Conservation (phyloP, 2,888 invertebrate species). For the Calameuta idolon region DNA sequence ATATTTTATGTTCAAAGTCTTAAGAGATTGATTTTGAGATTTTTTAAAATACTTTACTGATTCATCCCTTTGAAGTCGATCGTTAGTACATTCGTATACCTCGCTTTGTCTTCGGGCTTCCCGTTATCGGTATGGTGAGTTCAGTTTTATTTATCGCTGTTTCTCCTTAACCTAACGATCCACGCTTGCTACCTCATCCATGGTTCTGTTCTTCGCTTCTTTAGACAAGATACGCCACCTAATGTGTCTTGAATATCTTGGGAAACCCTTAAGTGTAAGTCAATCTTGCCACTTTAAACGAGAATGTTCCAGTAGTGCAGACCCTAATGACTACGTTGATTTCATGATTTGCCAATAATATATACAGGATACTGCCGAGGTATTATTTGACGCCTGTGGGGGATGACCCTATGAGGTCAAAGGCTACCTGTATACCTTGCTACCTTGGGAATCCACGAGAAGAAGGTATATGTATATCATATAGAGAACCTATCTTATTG, state of each 20-base stretch:
- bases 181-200: slow-evolving; percentile 28
- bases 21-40: background rate
- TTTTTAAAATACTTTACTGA: background rate
- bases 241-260: slow-evolving; percentile 39
- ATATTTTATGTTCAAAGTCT: slow-evolving; percentile 19
- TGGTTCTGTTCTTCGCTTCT: slow-evolving; percentile 28
- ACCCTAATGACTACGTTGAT: background rate
- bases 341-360: slow-evolving; percentile 34
- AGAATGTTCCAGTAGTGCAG: background rate
- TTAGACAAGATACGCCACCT: slow-evolving; percentile 36
- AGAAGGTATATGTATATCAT: background rate
- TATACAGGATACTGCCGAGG: slow-evolving; percentile 9
- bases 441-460: background rate
- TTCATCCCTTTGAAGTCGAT: background rate
- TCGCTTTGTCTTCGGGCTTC: slow-evolving; percentile 18
- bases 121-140: background rate
- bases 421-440: background rate
- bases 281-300: slow-evolving; percentile 26
- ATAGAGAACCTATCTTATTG: background rate
- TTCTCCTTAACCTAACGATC: slow-evolving; percentile 31
- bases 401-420: background rate
- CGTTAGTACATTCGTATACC: slow-evolving; percentile 12
- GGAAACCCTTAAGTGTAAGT: slow-evolving; percentile 34
- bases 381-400: slow-evolving; percentile 2
- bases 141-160: slow-evolving; percentile 35